phyloP scores from a whole-genome alignment of 2,113 vertebrate genomes.

The Phylloscopus whistleri region DNA sequence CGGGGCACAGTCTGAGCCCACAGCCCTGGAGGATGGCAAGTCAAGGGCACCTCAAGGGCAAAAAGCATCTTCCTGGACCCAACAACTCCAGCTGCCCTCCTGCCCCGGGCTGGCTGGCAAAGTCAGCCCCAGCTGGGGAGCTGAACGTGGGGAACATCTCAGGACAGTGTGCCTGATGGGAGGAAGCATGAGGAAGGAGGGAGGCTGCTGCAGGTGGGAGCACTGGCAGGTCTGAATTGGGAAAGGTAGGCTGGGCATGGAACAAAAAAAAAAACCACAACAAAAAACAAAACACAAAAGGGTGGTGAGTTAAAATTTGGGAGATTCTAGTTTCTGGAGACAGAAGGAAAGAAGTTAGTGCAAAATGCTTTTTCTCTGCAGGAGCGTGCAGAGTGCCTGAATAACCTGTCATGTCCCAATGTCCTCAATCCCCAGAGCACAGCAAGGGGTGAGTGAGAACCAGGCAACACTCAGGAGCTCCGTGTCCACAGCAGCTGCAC shows the following conservation, averaged over 20 bases:
- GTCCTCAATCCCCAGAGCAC: neutral
- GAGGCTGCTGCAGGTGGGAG: neutral
- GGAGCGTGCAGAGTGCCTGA: neutral
- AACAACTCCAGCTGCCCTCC: neutral
- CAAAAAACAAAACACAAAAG: fast-evolving
- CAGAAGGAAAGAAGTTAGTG: neutral
- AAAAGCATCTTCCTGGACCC: neutral
- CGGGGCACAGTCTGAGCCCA: fast-evolving
- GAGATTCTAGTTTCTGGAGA: neutral
- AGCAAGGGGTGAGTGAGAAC: neutral
- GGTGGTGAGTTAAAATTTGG: neutral
- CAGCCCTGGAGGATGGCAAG: neutral
- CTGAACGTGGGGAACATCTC: neutral
- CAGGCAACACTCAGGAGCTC: neutral
- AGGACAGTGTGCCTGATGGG: neutral
- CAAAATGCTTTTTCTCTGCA: neutral
- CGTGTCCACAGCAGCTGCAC: neutral
- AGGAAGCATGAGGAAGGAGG: fast-evolving
- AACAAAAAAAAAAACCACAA: too few relatives aligned
- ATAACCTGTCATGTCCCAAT: neutral
- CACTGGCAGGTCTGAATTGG: neutral
- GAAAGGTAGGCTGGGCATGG: neutral
- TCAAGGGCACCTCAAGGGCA: neutral
- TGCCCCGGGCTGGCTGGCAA: fast-evolving
- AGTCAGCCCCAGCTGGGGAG: neutral